Evolutionary conservation across 2,888 invertebrate genomes (phyloP).

Genomic region (Agrotis exclamationis): DNA sequence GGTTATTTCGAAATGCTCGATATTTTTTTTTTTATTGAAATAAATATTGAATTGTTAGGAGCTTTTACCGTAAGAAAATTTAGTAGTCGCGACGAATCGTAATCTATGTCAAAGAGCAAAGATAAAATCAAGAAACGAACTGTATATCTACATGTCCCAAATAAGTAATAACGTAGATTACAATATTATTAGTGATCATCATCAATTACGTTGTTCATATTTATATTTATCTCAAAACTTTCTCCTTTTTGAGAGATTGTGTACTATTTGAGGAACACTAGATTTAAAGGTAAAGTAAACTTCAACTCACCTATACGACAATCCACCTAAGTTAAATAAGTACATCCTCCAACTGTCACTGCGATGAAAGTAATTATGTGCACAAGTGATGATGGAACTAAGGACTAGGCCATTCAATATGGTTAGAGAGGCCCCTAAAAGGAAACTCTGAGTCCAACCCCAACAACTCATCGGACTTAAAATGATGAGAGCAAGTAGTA

Average conservation of each 20-base stretch:
- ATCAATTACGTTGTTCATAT: not conserved
- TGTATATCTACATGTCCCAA: no score
- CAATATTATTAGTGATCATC: not conserved
- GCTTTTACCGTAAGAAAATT: not conserved
- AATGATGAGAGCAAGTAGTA: slow-evolving; percentile 74
- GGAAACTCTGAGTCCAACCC: slow-evolving; percentile 74
- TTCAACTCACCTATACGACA: slow-evolving; percentile 92
- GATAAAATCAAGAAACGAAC: not conserved
- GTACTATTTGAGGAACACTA: not conserved
- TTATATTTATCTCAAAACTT: no score
- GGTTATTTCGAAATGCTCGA: not conserved
- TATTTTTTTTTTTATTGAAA: not conserved
- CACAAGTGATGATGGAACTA: slow-evolving; percentile 88
- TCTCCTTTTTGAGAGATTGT: no score
- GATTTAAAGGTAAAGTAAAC: not conserved
- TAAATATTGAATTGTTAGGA: not conserved
- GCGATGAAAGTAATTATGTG: slow-evolving; percentile 96
- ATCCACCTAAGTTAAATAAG: slow-evolving; percentile 93
- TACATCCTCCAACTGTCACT: slow-evolving; percentile 96
- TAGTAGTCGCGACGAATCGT: not conserved
- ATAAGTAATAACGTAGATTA: not conserved
- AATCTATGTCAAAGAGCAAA: not conserved
- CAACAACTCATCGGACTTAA: slow-evolving; percentile 78
- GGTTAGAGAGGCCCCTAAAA: slow-evolving; percentile 75
- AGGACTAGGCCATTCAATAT: slow-evolving; percentile 74